Conservation (phyloP, 2,113 vertebrate species). For the Marcusenius ussheri region DNA sequence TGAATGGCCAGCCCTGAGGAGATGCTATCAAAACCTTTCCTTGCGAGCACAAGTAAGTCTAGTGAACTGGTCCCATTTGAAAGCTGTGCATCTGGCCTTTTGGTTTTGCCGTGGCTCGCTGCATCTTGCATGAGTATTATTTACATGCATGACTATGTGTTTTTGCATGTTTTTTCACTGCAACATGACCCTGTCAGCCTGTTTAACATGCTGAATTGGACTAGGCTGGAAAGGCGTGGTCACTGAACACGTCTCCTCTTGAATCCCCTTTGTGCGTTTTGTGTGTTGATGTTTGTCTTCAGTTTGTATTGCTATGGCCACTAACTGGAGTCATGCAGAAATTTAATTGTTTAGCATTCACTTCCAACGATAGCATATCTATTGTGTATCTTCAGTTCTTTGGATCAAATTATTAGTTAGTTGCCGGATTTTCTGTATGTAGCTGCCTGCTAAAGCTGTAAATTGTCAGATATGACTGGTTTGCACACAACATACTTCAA, state of each 20-base stretch:
- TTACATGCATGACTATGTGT: conserved; percentile 20
- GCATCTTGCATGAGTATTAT: conserved; percentile 20
- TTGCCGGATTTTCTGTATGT: conserved; percentile 25
- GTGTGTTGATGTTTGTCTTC: background rate
- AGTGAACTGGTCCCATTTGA: conserved; percentile 18
- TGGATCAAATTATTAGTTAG: background rate
- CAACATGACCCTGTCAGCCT: background rate
- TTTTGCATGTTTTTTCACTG: conserved; percentile 27
- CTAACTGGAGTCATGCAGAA: background rate
- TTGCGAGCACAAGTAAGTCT: conserved; percentile 47
- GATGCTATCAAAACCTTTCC: conserved; percentile 32
- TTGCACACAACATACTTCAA: conserved; percentile 28
- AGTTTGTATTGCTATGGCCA: background rate
- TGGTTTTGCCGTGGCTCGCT: conserved; percentile 3
- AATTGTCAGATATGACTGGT: conserved; percentile 55
- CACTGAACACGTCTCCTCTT: background rate
- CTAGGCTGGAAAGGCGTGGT: background rate
- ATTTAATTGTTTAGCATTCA: background rate
- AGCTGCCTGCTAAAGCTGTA: conserved; percentile 40
- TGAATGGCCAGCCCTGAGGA: conserved; percentile 36
- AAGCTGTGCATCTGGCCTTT: conserved; percentile 19
- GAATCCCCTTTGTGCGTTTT: background rate
- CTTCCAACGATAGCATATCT: background rate
- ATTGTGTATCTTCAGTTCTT: background rate
- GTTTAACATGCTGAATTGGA: background rate